Percentiles rank a stretch among this genome's conserved stretches.
These are phyloP conservation scores for Speoplatyrhinus poulsoni DNA, from an alignment of 2,113 vertebrate genomes.

Conservation along the genomic window DNA sequence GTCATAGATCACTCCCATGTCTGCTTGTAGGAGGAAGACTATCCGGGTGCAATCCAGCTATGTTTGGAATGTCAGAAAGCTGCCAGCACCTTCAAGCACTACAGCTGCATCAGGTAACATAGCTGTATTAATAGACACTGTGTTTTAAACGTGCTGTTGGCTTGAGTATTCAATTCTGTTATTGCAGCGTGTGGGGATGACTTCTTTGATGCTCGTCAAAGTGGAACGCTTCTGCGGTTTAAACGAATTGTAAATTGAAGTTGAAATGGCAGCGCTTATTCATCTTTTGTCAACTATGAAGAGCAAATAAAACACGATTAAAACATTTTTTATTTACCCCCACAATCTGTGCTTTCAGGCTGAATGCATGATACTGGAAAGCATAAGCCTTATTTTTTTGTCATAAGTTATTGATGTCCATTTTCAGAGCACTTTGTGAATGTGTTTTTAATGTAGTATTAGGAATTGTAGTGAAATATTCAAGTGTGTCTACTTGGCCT, in stretches of 20 bases:
- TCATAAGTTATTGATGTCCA: neutral
- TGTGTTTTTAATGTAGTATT: neutral
- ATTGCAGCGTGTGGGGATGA: neutral
- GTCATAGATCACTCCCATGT: slow-evolving; percentile 8
- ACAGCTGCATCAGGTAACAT: slow-evolving; percentile 95
- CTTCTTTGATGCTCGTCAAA: neutral
- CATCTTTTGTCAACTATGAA: neutral
- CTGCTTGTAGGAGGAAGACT: slow-evolving; percentile 90
- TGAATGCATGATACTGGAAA: neutral
- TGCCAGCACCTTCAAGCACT: slow-evolving; percentile 98
- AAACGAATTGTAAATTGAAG: neutral
- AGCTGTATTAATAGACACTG: too few relatives aligned
- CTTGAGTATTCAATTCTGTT: neutral
- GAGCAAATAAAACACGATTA: neutral
- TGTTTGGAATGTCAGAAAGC: slow-evolving; percentile 98
- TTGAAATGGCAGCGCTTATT: neutral
- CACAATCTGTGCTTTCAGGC: neutral
- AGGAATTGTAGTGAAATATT: neutral
- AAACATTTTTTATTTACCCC: neutral
- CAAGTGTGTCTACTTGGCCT: too few relatives aligned
- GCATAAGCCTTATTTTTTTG: neutral
- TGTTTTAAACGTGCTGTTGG: neutral
- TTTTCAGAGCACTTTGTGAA: too few relatives aligned
- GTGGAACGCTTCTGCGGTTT: neutral
- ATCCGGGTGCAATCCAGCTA: slow-evolving; percentile 96